Percentiles rank a stretch among this genome's conserved stretches.
These are phyloP conservation scores for Smittia aterrima DNA, from an alignment of 2,888 invertebrate species.

Conservation along the genomic window DNA sequence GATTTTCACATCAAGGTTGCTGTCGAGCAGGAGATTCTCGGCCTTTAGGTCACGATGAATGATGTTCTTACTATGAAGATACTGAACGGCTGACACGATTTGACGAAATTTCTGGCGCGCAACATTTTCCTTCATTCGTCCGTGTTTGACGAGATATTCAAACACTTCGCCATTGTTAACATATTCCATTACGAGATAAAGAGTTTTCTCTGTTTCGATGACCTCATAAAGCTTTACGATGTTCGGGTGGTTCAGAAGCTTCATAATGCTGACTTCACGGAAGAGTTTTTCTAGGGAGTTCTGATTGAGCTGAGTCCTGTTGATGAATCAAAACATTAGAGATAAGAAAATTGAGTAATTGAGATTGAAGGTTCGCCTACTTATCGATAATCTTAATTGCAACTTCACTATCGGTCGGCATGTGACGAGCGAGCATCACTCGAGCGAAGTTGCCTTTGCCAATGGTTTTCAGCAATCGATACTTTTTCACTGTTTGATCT, in stretches of 20 bases:
- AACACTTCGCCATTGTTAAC: conserved; percentile 36
- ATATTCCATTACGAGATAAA: conserved; percentile 37
- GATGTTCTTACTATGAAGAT: conserved; percentile 35
- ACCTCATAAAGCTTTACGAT: conserved; percentile 38
- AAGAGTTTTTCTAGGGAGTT: conserved; percentile 36
- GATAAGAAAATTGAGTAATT: too few relatives aligned
- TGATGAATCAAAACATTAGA: not conserved
- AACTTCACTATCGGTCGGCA: conserved; percentile 25
- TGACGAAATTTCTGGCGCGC: conserved; percentile 39
- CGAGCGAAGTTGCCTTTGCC: conserved; percentile 40
- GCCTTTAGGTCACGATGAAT: conserved; percentile 39
- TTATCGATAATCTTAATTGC: conserved; percentile 41
- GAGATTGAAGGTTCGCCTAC: not conserved
- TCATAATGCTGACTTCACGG: conserved; percentile 37
- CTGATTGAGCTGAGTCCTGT: conserved; percentile 30
- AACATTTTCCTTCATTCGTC: conserved; percentile 40
- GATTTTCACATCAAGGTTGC: conserved; percentile 34
- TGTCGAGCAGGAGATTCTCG: conserved; percentile 33
- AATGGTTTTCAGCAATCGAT: conserved; percentile 30
- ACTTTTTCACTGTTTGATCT: conserved; percentile 32
- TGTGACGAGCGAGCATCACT: conserved; percentile 35
- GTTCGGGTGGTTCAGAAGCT: conserved; percentile 32
- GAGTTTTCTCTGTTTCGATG: conserved; percentile 38
- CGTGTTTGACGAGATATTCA: conserved; percentile 35
- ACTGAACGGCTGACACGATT: conserved; percentile 40